These are phyloP conservation scores for Linepithema humile DNA, from an alignment of 1,140 invertebrate genomes.

Conservation along the genomic window DNA sequence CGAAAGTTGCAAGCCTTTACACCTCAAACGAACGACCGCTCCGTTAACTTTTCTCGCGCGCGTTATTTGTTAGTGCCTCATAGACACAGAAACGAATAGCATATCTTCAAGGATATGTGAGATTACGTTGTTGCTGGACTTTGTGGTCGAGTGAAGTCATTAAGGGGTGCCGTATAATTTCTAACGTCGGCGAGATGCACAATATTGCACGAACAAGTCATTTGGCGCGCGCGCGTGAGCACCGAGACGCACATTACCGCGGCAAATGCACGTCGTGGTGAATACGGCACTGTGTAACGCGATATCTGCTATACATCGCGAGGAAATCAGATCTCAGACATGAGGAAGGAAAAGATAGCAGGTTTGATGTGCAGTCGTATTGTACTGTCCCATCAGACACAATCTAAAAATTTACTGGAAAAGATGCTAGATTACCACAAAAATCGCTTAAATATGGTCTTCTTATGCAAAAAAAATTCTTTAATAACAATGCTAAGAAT, in stretches of 20 bases:
- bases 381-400: slow-evolving; percentile 58
- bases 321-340: slow-evolving; percentile 75
- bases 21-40: neutral
- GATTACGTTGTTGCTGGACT: slow-evolving; percentile 39
- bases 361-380: slow-evolving; percentile 50
- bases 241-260: slow-evolving; percentile 48
- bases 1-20: neutral
- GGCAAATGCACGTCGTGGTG: slow-evolving; percentile 61
- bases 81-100: neutral
- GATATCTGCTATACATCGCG: slow-evolving; percentile 66
- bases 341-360: slow-evolving; percentile 69
- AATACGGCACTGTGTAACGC: slow-evolving; percentile 65
- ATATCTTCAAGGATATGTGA: neutral
- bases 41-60: slow-evolving; percentile 21
- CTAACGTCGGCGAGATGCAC: slow-evolving; percentile 40
- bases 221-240: neutral
- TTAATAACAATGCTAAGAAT: too few relatives aligned
- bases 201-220: slow-evolving; percentile 51
- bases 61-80: slow-evolving; percentile 2
- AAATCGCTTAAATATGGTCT: too few relatives aligned
- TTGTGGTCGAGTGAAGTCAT: slow-evolving; percentile 38
- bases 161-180: slow-evolving; percentile 37
- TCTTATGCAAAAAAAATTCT: too few relatives aligned
- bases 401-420: slow-evolving; percentile 36
- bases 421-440: too few relatives aligned